A percentile compares a stretch with the other conserved stretches of the same genome.
Evolutionary conservation across 2,888 invertebrate genomes (phyloP).

Genomic region (Conomelus anceps): DNA sequence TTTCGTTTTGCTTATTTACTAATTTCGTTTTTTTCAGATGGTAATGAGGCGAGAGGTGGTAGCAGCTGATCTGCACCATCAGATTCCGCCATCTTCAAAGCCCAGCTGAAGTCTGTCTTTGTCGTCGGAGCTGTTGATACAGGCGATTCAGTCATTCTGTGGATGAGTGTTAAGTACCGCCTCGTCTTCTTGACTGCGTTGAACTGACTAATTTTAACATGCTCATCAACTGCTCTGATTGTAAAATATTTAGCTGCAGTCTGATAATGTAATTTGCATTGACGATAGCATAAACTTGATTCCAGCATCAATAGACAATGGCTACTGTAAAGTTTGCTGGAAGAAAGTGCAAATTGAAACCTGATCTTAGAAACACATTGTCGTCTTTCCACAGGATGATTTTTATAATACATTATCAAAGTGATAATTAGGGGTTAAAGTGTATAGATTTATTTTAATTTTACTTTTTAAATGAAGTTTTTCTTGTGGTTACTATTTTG

Average conservation of each 20-base stretch:
- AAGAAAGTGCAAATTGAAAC: neutral
- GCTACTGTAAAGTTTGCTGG: neutral
- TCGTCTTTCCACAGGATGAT: neutral
- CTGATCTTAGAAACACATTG: neutral
- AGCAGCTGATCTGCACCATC: conserved; percentile 24
- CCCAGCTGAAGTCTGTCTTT: conserved; percentile 22
- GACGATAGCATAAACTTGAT: too few species aligned
- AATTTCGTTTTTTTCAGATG: conserved; percentile 28
- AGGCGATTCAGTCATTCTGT: neutral
- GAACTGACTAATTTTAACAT: neutral
- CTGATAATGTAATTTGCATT: neutral
- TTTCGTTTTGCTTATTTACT: too few species aligned
- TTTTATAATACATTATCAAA: neutral
- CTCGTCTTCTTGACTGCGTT: neutral
- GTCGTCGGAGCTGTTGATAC: neutral
- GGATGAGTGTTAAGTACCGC: neutral
- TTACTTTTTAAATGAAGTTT: neutral
- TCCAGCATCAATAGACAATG: neutral
- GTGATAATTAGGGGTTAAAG: neutral
- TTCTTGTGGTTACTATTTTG: neutral
- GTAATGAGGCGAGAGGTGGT: conserved; percentile 31
- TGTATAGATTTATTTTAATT: neutral
- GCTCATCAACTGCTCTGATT: neutral
- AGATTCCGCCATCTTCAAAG: conserved; percentile 19
- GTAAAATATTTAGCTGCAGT: neutral